Conservation (phyloP, 2,888 invertebrate species). For the Synanthedon myopaeformis region DNA sequence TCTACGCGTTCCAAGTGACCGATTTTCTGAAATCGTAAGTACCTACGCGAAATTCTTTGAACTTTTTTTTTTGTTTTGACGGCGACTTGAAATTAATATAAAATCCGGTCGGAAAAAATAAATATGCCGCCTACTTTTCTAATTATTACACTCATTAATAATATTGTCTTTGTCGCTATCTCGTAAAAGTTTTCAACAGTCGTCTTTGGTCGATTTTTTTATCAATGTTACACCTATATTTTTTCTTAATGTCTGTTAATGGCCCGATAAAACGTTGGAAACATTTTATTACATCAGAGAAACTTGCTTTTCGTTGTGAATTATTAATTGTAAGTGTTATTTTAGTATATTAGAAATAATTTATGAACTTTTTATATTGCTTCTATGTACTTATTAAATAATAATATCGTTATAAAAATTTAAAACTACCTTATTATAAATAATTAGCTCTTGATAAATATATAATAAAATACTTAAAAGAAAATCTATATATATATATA, state of each 20-base stretch:
- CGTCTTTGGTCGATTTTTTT: neutral
- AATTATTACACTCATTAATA: neutral
- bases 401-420: no score
- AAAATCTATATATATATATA: no score
- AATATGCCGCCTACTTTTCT: neutral
- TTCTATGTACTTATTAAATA: no score
- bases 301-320: neutral
- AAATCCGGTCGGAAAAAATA: conserved; percentile 8
- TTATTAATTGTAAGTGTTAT: no score
- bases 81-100: conserved; percentile 10
- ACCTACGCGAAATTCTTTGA: conserved; percentile 13
- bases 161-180: neutral
- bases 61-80: conserved; percentile 13
- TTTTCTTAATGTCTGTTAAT: neutral
- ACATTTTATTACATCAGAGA: neutral
- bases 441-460: no score
- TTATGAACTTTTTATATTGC: no score
- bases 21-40: conserved; percentile 19
- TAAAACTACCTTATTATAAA: no score
- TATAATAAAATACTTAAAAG: no score
- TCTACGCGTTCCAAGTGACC: conserved; percentile 9
- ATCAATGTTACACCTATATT: neutral
- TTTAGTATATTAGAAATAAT: no score
- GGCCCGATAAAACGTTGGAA: neutral
- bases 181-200: neutral